Conservation (phyloP, 2,888 invertebrate genomes). For the Sinodicranocentrus sp. region DNA sequence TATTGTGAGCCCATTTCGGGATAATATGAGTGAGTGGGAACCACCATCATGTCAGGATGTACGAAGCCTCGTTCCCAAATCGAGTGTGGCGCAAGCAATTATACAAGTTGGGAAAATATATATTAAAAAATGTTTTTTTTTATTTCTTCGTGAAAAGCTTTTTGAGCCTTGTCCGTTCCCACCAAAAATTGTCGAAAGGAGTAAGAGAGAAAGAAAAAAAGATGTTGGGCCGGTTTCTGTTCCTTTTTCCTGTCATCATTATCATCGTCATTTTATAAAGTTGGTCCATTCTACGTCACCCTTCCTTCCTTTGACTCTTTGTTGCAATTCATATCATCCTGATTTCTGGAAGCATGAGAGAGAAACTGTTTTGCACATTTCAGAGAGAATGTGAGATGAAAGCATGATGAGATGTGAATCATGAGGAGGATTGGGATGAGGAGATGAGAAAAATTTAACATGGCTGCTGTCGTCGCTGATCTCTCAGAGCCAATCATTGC, state of each 20-base stretch:
- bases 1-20: no score
- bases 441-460: slow-evolving; percentile 1
- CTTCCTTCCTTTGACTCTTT: not conserved
- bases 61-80: no score
- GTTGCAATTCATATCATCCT: no score
- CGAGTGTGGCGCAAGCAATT: no score
- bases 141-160: not conserved
- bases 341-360: not conserved
- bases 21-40: no score
- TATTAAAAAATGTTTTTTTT: no score
- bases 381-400: not conserved
- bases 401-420: not conserved
- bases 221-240: slow-evolving; percentile 59
- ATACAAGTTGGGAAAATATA: no score
- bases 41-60: no score
- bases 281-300: slow-evolving; percentile 18
- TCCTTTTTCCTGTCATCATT: slow-evolving; percentile 57
- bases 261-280: slow-evolving; percentile 8
- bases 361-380: not conserved
- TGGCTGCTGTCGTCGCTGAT: not conserved
- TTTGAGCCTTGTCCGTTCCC: not conserved
- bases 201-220: slow-evolving; percentile 26
- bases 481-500: not conserved
- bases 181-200: not conserved
- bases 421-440: not conserved